Evolutionary conservation across 23 tunicate genomes (phyloP), one percentile per base, ranked within the genome.

Genomic region (Botrylloides violaceus): DNA sequence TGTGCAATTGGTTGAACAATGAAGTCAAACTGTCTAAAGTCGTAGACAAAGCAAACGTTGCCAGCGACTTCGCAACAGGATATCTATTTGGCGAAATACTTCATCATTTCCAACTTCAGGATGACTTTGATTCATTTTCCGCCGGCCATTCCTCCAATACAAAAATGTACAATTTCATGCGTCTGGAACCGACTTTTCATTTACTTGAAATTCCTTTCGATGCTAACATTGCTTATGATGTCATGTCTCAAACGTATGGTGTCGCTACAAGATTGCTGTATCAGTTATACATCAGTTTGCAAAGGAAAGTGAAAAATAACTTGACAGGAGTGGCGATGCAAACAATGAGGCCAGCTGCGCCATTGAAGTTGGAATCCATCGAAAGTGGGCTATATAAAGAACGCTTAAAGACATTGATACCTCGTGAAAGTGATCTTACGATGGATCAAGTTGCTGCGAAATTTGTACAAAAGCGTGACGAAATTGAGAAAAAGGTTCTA

Each of bases 291-390:
- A 65, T 90, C 73, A 83, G 92, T 31, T 25, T 90, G 62, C 85
- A 83, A 59, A 47, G 97, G 37, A 80, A 80, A 56, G 79, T 32
- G 32, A 90, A 90, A 59, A 90, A 76, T 77, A 90, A 90, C 21
- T 59, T 90, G 20, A 90, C 97, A 15, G 97, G 97, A 4, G 86
- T 79, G 36, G 97, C 97, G 2, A 90, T 90, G 86, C 79, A 90
- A 59, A 83, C 89, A 34, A 90, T 90, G 97, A 47, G 90, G 57
- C 80, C 97, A 0, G 33, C 90, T 25, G 97, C 90, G 2, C 90
- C 97, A 32, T 79, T 81, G 6, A 88, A 88, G 9, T 74, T 88
- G 30, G 84, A 88, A 59, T 37, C 50, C 32, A 81, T 88, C 37
- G 87, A 88, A 66, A 81, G 84, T 71, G 88, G 83, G 18, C 63